These are phyloP conservation scores for Helogale parvula DNA, from an alignment of 2,113 vertebrate genomes.

Conservation along the genomic window DNA sequence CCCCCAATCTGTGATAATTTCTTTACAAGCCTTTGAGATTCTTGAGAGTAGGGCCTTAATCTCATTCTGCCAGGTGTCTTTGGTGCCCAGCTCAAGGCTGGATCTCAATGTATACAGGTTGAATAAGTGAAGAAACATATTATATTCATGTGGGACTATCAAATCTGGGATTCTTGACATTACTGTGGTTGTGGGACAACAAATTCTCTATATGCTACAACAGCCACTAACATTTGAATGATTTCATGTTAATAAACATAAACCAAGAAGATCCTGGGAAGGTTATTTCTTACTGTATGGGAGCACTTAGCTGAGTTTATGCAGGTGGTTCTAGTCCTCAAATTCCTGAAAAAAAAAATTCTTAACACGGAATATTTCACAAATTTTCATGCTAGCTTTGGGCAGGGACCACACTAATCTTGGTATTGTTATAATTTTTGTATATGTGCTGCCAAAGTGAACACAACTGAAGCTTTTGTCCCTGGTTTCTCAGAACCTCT, in stretches of 20 bases:
- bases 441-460: not conserved
- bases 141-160: not conserved
- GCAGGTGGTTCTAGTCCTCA: not conserved
- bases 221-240: not conserved
- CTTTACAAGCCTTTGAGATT: not conserved
- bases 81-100: not conserved
- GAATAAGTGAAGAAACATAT: not conserved
- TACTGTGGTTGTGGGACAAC: not conserved
- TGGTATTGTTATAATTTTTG: not conserved
- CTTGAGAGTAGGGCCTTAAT: not conserved
- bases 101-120: not conserved
- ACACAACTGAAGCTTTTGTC: not conserved
- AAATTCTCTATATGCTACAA: not conserved
- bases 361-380: not conserved
- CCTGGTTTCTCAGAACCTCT: not conserved
- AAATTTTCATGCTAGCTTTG: not conserved
- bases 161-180: not conserved
- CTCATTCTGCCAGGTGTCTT: not conserved
- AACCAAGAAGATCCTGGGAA: not conserved
- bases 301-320: not conserved
- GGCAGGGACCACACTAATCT: not conserved
- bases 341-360: not conserved
- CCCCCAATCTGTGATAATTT: not conserved
- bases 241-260: conserved; percentile 24
- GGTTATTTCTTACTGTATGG: not conserved